phyloP scores from a whole-genome alignment of 2,113 vertebrate species.

The Polypterus bichir region DNA sequence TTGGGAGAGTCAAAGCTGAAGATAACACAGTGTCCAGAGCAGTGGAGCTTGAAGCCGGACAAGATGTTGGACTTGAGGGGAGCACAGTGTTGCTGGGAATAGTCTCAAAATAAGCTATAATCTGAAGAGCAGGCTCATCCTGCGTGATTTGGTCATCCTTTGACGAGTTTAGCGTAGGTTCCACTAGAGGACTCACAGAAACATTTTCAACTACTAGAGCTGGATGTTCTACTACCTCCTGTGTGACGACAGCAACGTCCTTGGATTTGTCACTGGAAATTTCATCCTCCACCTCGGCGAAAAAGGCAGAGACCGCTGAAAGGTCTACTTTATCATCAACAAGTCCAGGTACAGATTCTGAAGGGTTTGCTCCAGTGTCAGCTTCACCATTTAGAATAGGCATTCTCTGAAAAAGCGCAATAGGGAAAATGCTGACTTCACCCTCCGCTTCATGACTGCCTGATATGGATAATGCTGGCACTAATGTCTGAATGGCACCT shows the following conservation, averaged over 20 bases:
- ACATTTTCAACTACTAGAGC: constrained; percentile 23
- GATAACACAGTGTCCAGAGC: constrained; percentile 44
- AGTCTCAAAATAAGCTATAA: constrained; percentile 49
- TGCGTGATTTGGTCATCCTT: not conserved
- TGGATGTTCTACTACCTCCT: not conserved
- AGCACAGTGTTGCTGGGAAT: constrained; percentile 32
- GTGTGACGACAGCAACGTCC: too few species aligned
- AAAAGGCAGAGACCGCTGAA: constrained; percentile 17
- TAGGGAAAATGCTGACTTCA: constrained; percentile 7
- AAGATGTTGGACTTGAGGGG: not conserved
- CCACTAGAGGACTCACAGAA: constrained; percentile 17
- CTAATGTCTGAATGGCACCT: constrained; percentile 8
- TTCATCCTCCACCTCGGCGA: constrained; percentile 19
- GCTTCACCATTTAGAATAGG: not conserved
- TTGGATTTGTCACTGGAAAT: not conserved
- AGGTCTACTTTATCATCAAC: constrained; percentile 15
- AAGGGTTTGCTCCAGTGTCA: not conserved
- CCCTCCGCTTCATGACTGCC: too few species aligned
- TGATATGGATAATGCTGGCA: constrained; percentile 1
- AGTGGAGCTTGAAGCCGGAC: constrained; percentile 8
- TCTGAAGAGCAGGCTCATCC: constrained; percentile 20
- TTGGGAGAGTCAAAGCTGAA: constrained; percentile 42
- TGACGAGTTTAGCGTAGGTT: not conserved
- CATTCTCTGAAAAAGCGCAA: not conserved
- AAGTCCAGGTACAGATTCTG: not conserved